These are phyloP conservation scores for Erpobdella octoculata DNA, from an alignment of 2,888 invertebrate genomes.

Conservation along the genomic window DNA sequence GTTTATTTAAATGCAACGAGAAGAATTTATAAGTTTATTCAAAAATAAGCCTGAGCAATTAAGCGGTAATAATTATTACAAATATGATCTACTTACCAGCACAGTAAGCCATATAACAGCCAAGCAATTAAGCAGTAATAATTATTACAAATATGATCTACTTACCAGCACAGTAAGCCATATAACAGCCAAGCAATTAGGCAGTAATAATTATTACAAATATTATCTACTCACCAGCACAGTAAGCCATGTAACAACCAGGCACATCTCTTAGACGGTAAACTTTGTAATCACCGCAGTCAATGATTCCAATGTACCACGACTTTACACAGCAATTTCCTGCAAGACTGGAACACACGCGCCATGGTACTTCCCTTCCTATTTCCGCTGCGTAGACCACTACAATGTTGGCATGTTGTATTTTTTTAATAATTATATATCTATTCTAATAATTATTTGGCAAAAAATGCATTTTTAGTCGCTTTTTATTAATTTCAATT, in stretches of 20 bases:
- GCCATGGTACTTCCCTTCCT: slow-evolving; percentile 28
- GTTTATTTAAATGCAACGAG: no score
- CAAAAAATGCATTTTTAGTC: no score
- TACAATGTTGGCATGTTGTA: slow-evolving; percentile 9
- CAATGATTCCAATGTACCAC: slow-evolving; percentile 33
- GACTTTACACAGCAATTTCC: slow-evolving; percentile 33
- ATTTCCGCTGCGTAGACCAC: slow-evolving; percentile 31
- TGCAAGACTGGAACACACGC: slow-evolving; percentile 20
- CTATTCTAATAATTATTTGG: no score
- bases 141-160: neutral
- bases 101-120: neutral
- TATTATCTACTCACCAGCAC: slow-evolving; percentile 14
- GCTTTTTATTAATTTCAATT: no score
- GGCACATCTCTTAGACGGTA: slow-evolving; percentile 12
- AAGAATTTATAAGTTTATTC: no score
- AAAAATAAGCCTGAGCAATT: no score
- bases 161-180: neutral
- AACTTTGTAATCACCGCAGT: slow-evolving; percentile 17
- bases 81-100: neutral
- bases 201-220: neutral
- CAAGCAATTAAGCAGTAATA: no score
- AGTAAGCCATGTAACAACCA: slow-evolving; percentile 24
- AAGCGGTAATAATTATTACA: no score
- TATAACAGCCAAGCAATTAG: neutral
- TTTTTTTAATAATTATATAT: no score